Conservation (phyloP, 2,888 invertebrate genomes). For the Cyclophora punctaria region DNA sequence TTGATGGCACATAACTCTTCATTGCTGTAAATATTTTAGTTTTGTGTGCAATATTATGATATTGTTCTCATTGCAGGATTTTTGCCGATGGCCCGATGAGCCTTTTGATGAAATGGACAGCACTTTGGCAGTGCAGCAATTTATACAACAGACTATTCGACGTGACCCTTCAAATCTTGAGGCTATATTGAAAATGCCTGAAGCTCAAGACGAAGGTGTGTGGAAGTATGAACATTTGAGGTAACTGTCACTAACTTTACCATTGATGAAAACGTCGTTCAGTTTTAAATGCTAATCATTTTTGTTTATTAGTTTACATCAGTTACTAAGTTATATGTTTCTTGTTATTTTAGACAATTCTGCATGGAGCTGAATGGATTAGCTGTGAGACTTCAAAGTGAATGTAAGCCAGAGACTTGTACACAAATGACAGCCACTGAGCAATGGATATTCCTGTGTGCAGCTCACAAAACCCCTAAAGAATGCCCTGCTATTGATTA, state of each 20-base stretch:
- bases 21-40: neutral
- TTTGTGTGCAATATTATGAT: neutral
- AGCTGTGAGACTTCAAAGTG: constrained; percentile 95
- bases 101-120: constrained; percentile 99
- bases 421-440: constrained; percentile 99
- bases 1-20: constrained; percentile 18
- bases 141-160: constrained; percentile 97
- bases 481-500: constrained; percentile 99
- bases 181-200: constrained; percentile 95
- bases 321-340: neutral
- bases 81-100: constrained; percentile 98
- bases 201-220: constrained; percentile 98
- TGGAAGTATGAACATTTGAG: constrained; percentile 99
- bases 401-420: constrained; percentile 97
- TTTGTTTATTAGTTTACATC: too few species aligned
- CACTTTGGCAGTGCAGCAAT: constrained; percentile 98
- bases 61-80: constrained; percentile 79
- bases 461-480: constrained; percentile 99
- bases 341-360: constrained; percentile 84
- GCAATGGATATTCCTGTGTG: constrained; percentile 99
- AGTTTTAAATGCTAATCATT: too few species aligned
- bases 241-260: constrained; percentile 47
- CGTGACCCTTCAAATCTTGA: constrained; percentile 95
- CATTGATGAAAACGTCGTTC: too few species aligned
- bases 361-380: constrained; percentile 99